Conservation (phyloP, 1,140 invertebrate genomes). For the Halesus radiatus region DNA sequence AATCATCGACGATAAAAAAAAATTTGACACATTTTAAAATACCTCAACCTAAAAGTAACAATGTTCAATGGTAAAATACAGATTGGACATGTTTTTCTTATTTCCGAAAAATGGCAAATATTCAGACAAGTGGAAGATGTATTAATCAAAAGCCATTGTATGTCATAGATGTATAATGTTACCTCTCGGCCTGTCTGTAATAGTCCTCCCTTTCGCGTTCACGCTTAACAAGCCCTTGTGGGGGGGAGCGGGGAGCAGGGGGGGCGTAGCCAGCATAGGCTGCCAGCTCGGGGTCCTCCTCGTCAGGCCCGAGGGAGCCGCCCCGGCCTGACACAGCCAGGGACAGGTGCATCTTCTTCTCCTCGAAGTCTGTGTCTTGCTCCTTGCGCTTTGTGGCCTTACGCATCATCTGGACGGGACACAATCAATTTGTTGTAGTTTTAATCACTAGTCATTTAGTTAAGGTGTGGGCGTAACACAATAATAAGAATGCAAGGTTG, state of each 20-base stretch:
- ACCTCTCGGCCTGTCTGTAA: constrained; percentile 42
- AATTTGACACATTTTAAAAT: too few species aligned
- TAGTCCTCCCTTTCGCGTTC: constrained; percentile 49
- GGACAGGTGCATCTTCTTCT: constrained; percentile 94
- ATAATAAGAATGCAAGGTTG: too few species aligned
- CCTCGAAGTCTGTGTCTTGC: constrained; percentile 93
- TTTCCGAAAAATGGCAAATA: too few species aligned
- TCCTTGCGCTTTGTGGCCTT: constrained; percentile 94
- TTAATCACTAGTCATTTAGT: too few species aligned
- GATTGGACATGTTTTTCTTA: too few species aligned
- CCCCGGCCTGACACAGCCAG: constrained; percentile 65
- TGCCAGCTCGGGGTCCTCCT: constrained; percentile 86
- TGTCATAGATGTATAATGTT: not conserved
- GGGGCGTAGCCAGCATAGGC: constrained; percentile 63
- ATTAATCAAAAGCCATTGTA: too few species aligned
- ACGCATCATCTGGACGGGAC: constrained; percentile 61
- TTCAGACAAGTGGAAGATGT: too few species aligned
- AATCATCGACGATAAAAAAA: too few species aligned
- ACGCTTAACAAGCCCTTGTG: constrained; percentile 52
- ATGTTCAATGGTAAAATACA: too few species aligned
- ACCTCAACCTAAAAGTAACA: too few species aligned
- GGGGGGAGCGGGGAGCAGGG: constrained; percentile 62
- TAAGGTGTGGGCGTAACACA: too few species aligned
- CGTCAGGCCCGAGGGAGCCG: constrained; percentile 69
- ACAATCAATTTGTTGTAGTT: too few species aligned